Evolutionary conservation across 2,113 vertebrate genomes (phyloP), one percentile per base, ranked within the genome.

Genomic region (Argyrosomus japonicus): DNA sequence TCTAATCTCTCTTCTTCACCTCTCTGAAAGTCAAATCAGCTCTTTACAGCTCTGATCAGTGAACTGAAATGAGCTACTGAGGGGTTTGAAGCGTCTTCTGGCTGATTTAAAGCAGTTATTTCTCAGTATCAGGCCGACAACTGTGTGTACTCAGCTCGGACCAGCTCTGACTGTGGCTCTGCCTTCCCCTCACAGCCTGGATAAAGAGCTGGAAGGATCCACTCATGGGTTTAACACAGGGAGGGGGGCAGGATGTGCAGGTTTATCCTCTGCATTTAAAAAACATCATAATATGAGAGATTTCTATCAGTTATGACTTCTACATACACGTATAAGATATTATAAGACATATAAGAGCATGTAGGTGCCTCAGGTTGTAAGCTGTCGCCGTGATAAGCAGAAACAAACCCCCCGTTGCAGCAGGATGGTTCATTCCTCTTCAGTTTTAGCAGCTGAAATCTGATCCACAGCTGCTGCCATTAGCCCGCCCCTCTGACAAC

Each of bases 401-500:
- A n/a, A 6, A 15, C 32, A 23, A 0, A 0, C 3, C 78, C 2
- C 75, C 75, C 77, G 75, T 75, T 13, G 14, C 60, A 18, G 53
- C 13, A 5, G 9, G 25, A 89, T 90, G 88, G 91, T 88, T 88
- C 71, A 32, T 1, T 80, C 88, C 81, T 12, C 68, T 65, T 85
- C 68, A 8, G 87, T 76, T 89, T 84, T 75, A 87, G 83, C 74
- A 69, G 77, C 68, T 87, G 91, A 83, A 92, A 92, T 82, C 68
- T 82, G 90, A 92, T 72, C 87, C 77, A 62, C 74, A 84, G 84
- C 84, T 80, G 86, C 85, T 73, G 63, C 76, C 32, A 43, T 58
- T 50, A 17, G 32, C 56, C 43, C 57, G 45, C 68, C 61, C 75
- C 71, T 63, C 23, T n/a, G 50, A 77, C 70, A 76, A 85, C 84